A percentile compares a stretch with the other conserved stretches of the same genome.
Evolutionary conservation across 2,888 invertebrate genomes (phyloP).

Genomic region (Amaurobius ferox): DNA sequence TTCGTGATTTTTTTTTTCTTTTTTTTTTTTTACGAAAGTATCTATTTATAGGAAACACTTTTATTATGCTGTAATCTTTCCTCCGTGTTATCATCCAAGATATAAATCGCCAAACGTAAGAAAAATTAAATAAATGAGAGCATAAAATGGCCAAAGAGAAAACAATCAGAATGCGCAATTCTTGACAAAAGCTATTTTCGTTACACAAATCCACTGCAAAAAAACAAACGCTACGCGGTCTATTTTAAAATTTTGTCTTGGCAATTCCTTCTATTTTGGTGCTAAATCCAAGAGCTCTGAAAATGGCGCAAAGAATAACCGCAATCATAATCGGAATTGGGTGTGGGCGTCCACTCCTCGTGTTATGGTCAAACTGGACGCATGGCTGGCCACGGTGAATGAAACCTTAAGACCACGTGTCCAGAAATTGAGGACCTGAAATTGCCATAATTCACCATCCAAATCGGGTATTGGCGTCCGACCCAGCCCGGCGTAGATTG

Average conservation of each 20-base stretch:
- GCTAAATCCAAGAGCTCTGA: background rate
- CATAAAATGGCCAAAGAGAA: background rate
- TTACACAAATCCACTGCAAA: background rate
- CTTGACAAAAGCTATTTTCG: background rate
- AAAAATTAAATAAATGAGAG: background rate
- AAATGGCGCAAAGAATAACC: background rate
- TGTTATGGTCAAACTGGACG: conserved; percentile 53
- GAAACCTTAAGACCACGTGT: conserved; percentile 52
- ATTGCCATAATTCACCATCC: background rate
- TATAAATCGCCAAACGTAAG: too few species aligned
- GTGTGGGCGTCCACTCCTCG: conserved; percentile 30
- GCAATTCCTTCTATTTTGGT: conserved; percentile 24
- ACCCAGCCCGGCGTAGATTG: background rate
- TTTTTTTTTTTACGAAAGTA: too few species aligned
- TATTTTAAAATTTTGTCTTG: conserved; percentile 2
- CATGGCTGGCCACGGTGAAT: conserved; percentile 45
- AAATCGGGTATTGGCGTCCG: conserved; percentile 26
- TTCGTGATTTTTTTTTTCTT: too few species aligned
- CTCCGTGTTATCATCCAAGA: too few species aligned
- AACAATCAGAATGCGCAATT: background rate
- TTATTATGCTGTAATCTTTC: too few species aligned
- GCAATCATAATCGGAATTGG: background rate
- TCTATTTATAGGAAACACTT: too few species aligned
- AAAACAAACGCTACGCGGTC: background rate
- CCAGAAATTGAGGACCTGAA: conserved; percentile 4